These are phyloP conservation scores for Steromphala cineraria DNA, from an alignment of 2,888 invertebrate species.

Conservation along the genomic window DNA sequence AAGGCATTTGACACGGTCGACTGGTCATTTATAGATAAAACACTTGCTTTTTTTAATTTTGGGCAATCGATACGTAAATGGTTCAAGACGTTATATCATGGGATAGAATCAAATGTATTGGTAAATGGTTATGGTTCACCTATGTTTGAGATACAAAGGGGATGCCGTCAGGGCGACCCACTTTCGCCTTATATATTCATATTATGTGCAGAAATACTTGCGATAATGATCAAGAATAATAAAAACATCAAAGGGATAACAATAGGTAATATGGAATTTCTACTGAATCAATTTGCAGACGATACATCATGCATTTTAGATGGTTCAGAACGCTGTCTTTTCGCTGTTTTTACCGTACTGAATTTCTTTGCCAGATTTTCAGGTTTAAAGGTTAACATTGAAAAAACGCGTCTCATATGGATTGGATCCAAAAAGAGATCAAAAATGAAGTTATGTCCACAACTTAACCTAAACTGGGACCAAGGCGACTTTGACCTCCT, in stretches of 20 bases:
- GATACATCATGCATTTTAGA: slow-evolving; percentile 20
- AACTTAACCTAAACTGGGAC: neutral
- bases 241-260: slow-evolving; percentile 13
- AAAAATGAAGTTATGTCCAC: too few species aligned
- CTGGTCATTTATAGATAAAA: neutral
- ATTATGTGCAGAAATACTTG: slow-evolving; percentile 11
- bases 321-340: slow-evolving; percentile 15
- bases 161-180: slow-evolving; percentile 25
- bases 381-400: slow-evolving; percentile 8
- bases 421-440: neutral
- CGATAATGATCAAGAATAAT: slow-evolving; percentile 4
- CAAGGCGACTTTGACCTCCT: neutral
- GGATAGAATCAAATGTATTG: neutral
- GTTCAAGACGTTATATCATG: neutral
- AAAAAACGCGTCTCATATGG: neutral
- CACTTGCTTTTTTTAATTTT: neutral
- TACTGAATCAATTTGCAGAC: slow-evolving; percentile 21
- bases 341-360: neutral
- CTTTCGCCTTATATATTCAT: neutral
- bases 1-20: neutral
- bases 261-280: neutral
- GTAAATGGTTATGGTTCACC: neutral
- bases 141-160: neutral
- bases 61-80: neutral
- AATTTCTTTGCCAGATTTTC: slow-evolving; percentile 6